Evolutionary conservation across 1,140 invertebrate species (phyloP), one percentile per base, ranked within the genome.

Genomic region (Zaprionus camerounensis): DNA sequence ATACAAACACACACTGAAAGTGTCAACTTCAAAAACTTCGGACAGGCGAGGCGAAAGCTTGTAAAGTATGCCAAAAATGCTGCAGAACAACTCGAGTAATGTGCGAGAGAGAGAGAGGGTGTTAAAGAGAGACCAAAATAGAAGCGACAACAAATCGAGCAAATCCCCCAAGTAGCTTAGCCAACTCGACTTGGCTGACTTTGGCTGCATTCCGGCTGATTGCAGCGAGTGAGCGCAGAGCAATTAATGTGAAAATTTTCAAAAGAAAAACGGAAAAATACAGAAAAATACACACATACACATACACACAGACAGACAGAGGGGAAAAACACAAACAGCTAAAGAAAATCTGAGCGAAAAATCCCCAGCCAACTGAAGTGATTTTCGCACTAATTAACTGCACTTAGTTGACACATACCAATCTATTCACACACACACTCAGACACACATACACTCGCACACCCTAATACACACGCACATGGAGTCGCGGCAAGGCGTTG

Each of bases 301-400:
- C 15, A 44, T 2, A 17, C 0, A 17, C 24, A 26, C 4, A 26
- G 4, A 26, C 24, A 44, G 7, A 44, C 41, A 44, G 41, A 46
- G 3, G 34, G 49, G 46, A 69, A 80, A 76, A 78, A 78, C 64
- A 78, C 71, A 74, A 80, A 77, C 75, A 78, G 65, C 75, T 79
- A 76, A 77, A 80, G 78, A 80, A 46, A 80, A 80, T 74, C 78
- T 76, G 68, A 67, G 78, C 70, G 58, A 78, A 90, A 85, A 72
- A 75, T 88, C 85, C 85, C 85, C 71, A 80, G 85, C 81, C 85
- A 90, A 90, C 85, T 90, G 78, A 85, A 90, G 85, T 90, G 85
- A 90, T 90, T 90, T 90, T 90, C 85, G 85, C 85, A 90, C 85
- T 90, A 90, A 90, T 90, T 90, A 90, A 90, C 85, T 90, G 86